Percentiles rank a stretch among this genome's conserved stretches.
Conservation (phyloP, 2,797 vertebrate genomes). For the Naso thynnoides region DNA sequence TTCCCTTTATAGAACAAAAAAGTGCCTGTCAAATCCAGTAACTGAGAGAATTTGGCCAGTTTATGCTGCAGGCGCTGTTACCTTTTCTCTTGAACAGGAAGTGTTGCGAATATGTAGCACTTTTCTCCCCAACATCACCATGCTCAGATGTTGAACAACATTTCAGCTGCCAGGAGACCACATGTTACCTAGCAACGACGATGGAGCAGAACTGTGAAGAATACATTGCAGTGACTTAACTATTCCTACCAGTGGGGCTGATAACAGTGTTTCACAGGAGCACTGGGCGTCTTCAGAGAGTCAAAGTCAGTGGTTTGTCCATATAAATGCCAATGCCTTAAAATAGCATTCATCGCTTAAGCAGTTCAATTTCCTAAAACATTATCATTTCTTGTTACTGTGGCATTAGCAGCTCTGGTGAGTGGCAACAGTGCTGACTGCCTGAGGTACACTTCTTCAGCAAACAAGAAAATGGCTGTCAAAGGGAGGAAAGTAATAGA, state of each 20-base stretch:
- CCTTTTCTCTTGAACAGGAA: conserved; percentile 39
- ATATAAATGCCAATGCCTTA: conserved; percentile 14
- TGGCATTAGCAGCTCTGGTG: conserved; percentile 2
- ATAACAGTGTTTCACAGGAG: conserved; percentile 35
- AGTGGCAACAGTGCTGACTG: neutral
- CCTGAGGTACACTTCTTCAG: neutral
- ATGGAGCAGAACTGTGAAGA: conserved; percentile 30
- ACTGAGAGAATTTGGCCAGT: conserved; percentile 39
- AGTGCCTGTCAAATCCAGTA: conserved; percentile 30
- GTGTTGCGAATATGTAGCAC: conserved; percentile 43
- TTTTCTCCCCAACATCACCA: conserved; percentile 36
- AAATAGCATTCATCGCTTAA: conserved; percentile 7
- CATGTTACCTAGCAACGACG: conserved; percentile 69
- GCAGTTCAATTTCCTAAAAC: conserved; percentile 5
- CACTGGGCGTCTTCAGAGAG: neutral
- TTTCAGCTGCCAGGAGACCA: conserved; percentile 51
- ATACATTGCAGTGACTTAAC: conserved; percentile 24
- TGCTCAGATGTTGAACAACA: conserved; percentile 45
- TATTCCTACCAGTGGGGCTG: conserved; percentile 26
- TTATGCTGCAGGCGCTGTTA: conserved; percentile 25
- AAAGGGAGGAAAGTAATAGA: neutral
- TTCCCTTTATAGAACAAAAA: conserved; percentile 16
- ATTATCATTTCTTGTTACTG: conserved; percentile 8
- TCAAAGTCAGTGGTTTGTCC: conserved; percentile 11
- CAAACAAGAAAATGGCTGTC: neutral